A percentile compares a stretch with the other conserved stretches of the same genome.
These are phyloP conservation scores for Bimastos eiseni DNA, from an alignment of 2,888 invertebrate species.

Conservation along the genomic window DNA sequence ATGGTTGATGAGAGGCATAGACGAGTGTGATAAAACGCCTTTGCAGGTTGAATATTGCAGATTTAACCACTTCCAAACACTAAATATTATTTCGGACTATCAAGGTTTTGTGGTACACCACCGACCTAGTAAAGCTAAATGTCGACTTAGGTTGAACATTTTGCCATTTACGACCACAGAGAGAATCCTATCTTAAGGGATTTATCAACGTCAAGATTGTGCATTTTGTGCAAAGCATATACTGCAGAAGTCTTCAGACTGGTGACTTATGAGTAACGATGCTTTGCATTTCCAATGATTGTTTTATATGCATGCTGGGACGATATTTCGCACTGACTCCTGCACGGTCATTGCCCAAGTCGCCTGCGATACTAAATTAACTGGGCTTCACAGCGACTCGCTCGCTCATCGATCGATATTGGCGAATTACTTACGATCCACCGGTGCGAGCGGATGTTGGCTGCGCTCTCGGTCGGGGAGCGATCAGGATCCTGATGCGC, in stretches of 20 bases:
- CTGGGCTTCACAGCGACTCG: background rate
- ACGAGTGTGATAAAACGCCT: background rate
- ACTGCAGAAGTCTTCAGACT: background rate
- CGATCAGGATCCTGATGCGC: background rate
- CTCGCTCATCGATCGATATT: background rate
- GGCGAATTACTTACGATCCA: conserved; percentile 13
- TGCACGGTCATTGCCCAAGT: background rate
- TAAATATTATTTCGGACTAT: background rate
- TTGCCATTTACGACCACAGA: too few relatives aligned
- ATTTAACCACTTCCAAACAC: background rate
- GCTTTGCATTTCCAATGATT: background rate
- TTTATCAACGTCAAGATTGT: background rate
- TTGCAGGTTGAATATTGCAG: background rate
- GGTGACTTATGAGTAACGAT: background rate
- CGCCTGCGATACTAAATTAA: background rate
- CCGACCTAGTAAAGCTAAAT: background rate
- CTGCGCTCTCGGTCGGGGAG: background rate
- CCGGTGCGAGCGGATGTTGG: background rate
- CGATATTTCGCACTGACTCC: background rate
- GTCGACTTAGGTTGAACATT: too few relatives aligned
- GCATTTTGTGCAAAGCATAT: background rate
- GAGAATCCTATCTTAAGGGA: background rate
- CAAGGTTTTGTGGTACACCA: background rate
- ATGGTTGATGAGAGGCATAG: background rate
- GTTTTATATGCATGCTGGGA: background rate